phyloP scores from a whole-genome alignment of 2,797 vertebrate species.

The Etheostoma nigrum region DNA sequence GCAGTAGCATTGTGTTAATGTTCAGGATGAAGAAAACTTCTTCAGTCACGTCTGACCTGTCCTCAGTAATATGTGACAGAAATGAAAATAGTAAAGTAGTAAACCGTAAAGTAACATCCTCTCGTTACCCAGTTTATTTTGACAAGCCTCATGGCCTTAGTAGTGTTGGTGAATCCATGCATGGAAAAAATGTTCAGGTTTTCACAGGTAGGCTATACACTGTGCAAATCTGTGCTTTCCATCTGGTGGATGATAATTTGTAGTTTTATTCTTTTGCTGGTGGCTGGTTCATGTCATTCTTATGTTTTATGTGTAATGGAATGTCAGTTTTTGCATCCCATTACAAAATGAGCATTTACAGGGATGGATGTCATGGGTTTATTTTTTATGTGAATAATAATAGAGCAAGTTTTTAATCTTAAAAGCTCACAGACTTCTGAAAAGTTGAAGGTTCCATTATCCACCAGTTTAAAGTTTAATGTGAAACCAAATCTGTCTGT shows the following conservation, averaged over 20 bases:
- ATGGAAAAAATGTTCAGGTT: constrained; percentile 10
- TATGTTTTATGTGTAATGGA: constrained; percentile 13
- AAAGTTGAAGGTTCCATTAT: background rate
- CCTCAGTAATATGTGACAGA: background rate
- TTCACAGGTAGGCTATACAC: background rate
- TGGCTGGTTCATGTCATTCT: constrained; percentile 35
- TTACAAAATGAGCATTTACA: constrained; percentile 23
- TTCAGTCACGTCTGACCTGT: background rate
- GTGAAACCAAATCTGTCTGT: background rate
- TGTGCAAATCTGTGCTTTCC: constrained; percentile 3
- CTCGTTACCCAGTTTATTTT: background rate
- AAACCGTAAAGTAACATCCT: background rate
- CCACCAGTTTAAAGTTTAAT: background rate
- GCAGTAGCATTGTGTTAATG: background rate
- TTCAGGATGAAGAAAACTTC: background rate
- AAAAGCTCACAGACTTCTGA: background rate
- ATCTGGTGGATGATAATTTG: constrained; percentile 37
- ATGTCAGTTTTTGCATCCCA: constrained; percentile 4
- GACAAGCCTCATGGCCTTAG: background rate
- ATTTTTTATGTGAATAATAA: background rate
- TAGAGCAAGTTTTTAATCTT: background rate
- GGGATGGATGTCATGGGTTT: constrained; percentile 50
- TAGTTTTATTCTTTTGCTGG: constrained; percentile 34
- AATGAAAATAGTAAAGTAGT: background rate
- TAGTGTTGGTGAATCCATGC: constrained; percentile 2